A percentile compares a stretch with the other conserved stretches of the same genome.
phyloP scores from a whole-genome alignment of 2,113 vertebrate species.

The Leucosticte australis region DNA sequence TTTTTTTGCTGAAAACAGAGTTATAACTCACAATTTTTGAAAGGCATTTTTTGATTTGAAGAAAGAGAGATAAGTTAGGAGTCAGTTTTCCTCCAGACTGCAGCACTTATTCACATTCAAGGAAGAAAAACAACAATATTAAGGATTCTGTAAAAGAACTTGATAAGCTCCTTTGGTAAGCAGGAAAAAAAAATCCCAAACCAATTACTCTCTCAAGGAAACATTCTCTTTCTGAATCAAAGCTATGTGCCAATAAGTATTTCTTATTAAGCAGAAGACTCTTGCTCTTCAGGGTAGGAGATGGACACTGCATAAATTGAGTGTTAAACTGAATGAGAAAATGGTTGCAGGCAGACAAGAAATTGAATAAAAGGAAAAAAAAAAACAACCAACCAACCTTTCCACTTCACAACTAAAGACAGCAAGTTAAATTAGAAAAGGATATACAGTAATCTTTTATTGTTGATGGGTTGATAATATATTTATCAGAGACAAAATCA shows the following conservation, averaged over 20 bases:
- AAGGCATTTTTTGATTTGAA: neutral
- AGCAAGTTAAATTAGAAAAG: neutral
- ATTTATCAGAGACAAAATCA: neutral
- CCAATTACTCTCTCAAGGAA: slow-evolving; percentile 35
- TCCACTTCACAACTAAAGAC: neutral
- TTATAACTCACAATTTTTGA: neutral
- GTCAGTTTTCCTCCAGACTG: neutral
- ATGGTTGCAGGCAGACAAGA: neutral
- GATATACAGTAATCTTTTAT: neutral
- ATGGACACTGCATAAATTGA: neutral
- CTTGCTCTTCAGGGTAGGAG: neutral
- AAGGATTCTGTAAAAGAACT: slow-evolving; percentile 14
- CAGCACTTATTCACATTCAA: neutral
- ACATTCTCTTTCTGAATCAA: slow-evolving; percentile 1
- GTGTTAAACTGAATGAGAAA: neutral
- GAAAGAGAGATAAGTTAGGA: neutral
- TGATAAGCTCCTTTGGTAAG: slow-evolving; percentile 23
- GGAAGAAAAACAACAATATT: neutral
- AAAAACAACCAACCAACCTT: neutral
- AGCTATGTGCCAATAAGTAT: neutral
- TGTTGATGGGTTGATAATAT: neutral
- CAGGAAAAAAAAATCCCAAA: neutral
- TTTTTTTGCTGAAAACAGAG: neutral
- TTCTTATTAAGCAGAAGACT: neutral
- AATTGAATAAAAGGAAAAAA: neutral